These are phyloP conservation scores for Malacosoma neustria DNA, from an alignment of 2,888 invertebrate species.

Conservation along the genomic window DNA sequence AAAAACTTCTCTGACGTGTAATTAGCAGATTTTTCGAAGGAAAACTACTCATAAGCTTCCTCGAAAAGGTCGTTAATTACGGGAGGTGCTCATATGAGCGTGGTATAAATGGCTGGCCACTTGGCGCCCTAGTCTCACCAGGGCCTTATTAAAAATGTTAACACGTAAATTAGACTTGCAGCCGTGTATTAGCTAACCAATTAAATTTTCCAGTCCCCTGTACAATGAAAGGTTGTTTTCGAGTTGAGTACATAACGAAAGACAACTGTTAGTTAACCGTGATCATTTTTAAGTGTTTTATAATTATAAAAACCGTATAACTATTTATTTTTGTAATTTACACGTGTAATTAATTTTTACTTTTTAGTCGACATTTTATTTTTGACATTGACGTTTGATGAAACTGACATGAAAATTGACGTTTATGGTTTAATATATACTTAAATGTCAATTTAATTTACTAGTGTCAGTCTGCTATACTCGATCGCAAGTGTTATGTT, in stretches of 20 bases:
- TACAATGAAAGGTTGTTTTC: slow-evolving; percentile 46
- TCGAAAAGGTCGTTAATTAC: slow-evolving; percentile 70
- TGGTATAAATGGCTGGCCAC: slow-evolving; percentile 67
- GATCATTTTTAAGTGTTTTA: slow-evolving; percentile 5
- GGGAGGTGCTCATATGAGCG: slow-evolving; percentile 60
- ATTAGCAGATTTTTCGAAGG: slow-evolving; percentile 67
- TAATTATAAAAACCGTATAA: too few relatives aligned
- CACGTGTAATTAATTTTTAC: too few relatives aligned
- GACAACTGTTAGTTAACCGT: neutral
- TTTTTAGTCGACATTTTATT: too few relatives aligned
- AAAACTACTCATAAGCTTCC: slow-evolving; percentile 73
- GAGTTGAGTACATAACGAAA: slow-evolving; percentile 18
- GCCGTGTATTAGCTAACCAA: slow-evolving; percentile 67
- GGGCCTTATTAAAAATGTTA: slow-evolving; percentile 72
- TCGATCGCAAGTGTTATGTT: too few relatives aligned
- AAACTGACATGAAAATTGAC: too few relatives aligned
- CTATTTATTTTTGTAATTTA: too few relatives aligned
- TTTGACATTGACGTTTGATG: too few relatives aligned
- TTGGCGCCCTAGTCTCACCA: slow-evolving; percentile 61
- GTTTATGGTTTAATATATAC: too few relatives aligned
- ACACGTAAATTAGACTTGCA: slow-evolving; percentile 70
- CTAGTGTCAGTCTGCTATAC: too few relatives aligned
- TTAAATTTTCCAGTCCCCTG: slow-evolving; percentile 59
- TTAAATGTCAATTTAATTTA: too few relatives aligned
- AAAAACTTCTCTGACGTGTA: slow-evolving; percentile 50